Conservation (phyloP, 2,888 invertebrate genomes). For the Dolichomitus sp. region DNA sequence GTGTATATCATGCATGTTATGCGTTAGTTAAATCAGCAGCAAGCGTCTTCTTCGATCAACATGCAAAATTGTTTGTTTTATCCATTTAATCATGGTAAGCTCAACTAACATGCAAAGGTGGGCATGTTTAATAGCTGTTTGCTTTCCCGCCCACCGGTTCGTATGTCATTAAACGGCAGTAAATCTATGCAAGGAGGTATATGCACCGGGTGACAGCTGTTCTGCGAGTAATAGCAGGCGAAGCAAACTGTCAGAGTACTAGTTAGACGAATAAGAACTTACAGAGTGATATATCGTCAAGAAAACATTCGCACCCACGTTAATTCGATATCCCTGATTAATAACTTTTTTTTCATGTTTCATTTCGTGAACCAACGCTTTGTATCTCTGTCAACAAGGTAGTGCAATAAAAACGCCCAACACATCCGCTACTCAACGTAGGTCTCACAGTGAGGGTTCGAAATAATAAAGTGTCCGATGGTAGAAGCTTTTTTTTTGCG, state of each 20-base stretch:
- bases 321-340: not conserved
- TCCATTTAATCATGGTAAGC: not conserved
- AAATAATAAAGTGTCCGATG: not conserved
- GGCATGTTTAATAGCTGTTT: conserved; percentile 7
- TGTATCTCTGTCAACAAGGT: not conserved
- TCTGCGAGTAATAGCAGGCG: not conserved
- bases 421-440: not conserved
- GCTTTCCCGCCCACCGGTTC: not conserved
- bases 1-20: not conserved
- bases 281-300: not conserved
- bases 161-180: conserved; percentile 3
- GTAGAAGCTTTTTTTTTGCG: not conserved
- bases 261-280: not conserved
- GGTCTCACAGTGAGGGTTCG: not conserved
- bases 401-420: not conserved
- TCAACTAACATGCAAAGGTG: not conserved
- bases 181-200: not conserved
- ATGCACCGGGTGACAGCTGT: not conserved
- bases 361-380: not conserved
- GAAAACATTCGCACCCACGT: not conserved
- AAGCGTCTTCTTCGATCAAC: not conserved
- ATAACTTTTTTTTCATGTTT: not conserved
- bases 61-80: conserved; percentile 6
- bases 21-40: not conserved
- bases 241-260: not conserved